Percentiles rank a stretch among this genome's conserved stretches.
Conservation (phyloP, 2,113 vertebrate species). For the Arvicanthis niloticus region DNA sequence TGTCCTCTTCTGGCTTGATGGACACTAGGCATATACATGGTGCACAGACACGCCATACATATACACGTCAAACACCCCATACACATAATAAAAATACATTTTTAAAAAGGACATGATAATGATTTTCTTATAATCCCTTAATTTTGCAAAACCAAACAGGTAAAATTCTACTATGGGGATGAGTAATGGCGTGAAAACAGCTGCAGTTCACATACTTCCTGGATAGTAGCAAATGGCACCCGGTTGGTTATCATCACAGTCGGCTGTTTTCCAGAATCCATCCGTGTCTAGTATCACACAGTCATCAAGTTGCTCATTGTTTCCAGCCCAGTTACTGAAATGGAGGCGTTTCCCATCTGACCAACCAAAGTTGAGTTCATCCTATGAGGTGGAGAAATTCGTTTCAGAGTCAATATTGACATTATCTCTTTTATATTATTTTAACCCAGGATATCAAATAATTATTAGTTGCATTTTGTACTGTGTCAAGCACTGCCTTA, state of each 20-base stretch:
- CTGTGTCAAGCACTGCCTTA: background rate
- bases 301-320: constrained; percentile 84
- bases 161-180: background rate
- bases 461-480: constrained; percentile 34
- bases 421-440: background rate
- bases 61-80: too few species aligned
- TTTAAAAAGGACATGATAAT: background rate
- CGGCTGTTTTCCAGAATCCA: constrained; percentile 95
- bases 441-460: background rate
- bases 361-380: constrained; percentile 94
- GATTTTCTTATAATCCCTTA: constrained; percentile 31
- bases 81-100: background rate
- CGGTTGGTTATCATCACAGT: constrained; percentile 88
- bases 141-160: constrained; percentile 34
- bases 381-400: constrained; percentile 82
- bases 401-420: background rate
- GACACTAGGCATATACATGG: background rate
- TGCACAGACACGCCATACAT: too few species aligned
- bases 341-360: constrained; percentile 92
- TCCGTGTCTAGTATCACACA: constrained; percentile 95
- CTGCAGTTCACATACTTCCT: constrained; percentile 86
- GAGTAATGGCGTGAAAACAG: constrained; percentile 26
- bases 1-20: background rate
- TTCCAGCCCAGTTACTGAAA: constrained; percentile 93
- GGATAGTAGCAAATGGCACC: constrained; percentile 94